Conservation (phyloP, 2,113 vertebrate species). For the Neolamprologus fasciatus region DNA sequence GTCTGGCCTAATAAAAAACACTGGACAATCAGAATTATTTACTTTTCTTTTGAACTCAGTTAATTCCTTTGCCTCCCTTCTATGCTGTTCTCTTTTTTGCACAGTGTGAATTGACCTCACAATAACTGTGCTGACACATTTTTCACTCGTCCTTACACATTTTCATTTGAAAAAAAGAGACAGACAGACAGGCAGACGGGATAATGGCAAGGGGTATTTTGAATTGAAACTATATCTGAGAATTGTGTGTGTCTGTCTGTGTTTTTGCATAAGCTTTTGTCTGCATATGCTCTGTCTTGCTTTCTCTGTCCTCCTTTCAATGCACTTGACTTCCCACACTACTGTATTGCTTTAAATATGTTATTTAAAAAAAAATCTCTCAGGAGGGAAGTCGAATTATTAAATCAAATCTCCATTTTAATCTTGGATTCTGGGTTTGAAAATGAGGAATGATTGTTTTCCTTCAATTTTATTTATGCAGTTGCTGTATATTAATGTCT, state of each 20-base stretch:
- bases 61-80: neutral
- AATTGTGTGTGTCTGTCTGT: neutral
- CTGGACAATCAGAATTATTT: neutral
- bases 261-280: neutral
- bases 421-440: slow-evolving; percentile 3
- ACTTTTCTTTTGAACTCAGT: neutral
- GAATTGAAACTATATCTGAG: neutral
- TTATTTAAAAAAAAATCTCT: slow-evolving; percentile 21
- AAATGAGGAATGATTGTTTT: neutral
- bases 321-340: slow-evolving; percentile 5
- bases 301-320: slow-evolving; percentile 26
- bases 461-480: neutral
- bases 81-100: neutral
- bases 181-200: neutral
- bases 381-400: slow-evolving; percentile 46
- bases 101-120: neutral
- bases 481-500: neutral
- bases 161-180: neutral
- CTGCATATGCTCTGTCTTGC: neutral
- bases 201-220: neutral
- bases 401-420: slow-evolving; percentile 47
- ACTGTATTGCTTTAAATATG: slow-evolving; percentile 23
- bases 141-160: neutral
- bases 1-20: neutral
- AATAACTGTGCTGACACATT: neutral